Percentiles rank a stretch among this genome's conserved stretches.
Conservation (phyloP, 2,888 invertebrate genomes). For the Dorcus hopei region DNA sequence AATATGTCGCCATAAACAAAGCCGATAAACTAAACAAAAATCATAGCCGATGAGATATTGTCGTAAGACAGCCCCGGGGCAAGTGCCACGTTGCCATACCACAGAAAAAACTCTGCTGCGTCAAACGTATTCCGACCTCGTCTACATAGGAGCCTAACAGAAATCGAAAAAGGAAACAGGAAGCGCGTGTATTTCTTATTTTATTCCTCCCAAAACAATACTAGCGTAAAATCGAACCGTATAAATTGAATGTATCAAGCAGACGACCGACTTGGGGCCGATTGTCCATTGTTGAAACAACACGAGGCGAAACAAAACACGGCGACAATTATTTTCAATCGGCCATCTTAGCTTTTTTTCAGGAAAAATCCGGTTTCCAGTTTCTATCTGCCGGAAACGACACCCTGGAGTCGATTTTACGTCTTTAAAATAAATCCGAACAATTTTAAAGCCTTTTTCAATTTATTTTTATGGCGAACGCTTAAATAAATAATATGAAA, state of each 20-base stretch:
- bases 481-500: neutral
- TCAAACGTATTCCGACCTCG: constrained; percentile 11
- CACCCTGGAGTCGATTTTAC: constrained; percentile 40
- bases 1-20: constrained; percentile 42
- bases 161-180: constrained; percentile 24
- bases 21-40: constrained; percentile 42
- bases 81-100: constrained; percentile 18
- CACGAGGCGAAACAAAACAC: constrained; percentile 42
- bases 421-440: constrained; percentile 43
- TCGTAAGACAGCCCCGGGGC: constrained; percentile 25
- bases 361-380: constrained; percentile 32
- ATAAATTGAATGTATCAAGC: constrained; percentile 45
- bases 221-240: constrained; percentile 38
- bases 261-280: constrained; percentile 48
- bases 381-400: constrained; percentile 41
- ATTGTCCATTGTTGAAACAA: constrained; percentile 40
- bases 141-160: constrained; percentile 15
- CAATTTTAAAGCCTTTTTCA: constrained; percentile 41
- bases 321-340: constrained; percentile 51
- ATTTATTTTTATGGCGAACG: constrained; percentile 36
- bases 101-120: constrained; percentile 23
- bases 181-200: constrained; percentile 38
- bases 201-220: constrained; percentile 48
- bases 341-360: constrained; percentile 35
- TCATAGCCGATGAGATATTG: constrained; percentile 32